Evolutionary conservation across 2,888 invertebrate species (phyloP), one percentile per base, ranked within the genome.

Genomic region (Mystacides longicornis): DNA sequence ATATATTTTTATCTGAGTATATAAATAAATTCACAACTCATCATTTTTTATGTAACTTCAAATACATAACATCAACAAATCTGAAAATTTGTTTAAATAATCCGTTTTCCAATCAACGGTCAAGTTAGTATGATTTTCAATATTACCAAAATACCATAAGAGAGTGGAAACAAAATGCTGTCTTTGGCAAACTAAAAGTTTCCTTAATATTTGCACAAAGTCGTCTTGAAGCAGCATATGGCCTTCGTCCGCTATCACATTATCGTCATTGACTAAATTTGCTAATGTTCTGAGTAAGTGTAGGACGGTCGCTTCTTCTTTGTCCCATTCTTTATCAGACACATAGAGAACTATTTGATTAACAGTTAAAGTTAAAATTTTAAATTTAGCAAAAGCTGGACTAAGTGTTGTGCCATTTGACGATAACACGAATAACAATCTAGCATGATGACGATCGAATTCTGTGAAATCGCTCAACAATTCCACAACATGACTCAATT

Each of bases 91-190:
- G 19, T 18, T 46, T 46, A 46, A 11, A 16, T 21, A 46, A 11
- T 46, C 7, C 3, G 14, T 46, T 46, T 46, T 46, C 5, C 3
- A 19, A 21, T 46, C 16, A 14, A 23, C 23, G 18, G 43, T 49
- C 16, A 5, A 46, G 20, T 27, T n/a, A 37, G 37, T 3, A 14
- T 37, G 37, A 45, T 19, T 45, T 19, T 23, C 21, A 31, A 45
- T 51, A 49, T 59, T 59, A 22, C 56, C 59, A 16, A 56, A 16
- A n/a, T 56, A 23, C 59, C 59, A 59, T 11, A 56, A 31, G 22
- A 52, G 45, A 14, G 53, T 51, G n/a, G 48, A 51, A 19, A 23
- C 42, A 22, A 59, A 21, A 20, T 54, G 52, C 4, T 21, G 7
- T 21, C 46, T 9, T 46, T 45, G 49, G n/a, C 42, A 50, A 14